These are phyloP conservation scores for Calameuta pallipes DNA, from an alignment of 2,888 invertebrate species.

Conservation along the genomic window DNA sequence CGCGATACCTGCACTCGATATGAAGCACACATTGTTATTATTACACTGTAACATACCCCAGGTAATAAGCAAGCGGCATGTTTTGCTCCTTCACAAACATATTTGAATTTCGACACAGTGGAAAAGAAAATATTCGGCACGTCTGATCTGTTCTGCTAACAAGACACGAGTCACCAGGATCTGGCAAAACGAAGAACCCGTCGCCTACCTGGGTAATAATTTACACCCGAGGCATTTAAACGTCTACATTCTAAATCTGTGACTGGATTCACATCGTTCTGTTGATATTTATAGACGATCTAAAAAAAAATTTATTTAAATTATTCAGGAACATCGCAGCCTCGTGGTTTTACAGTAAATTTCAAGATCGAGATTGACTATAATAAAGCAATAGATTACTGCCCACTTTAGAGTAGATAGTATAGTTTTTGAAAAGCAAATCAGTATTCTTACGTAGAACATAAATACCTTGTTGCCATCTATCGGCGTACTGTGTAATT, in stretches of 20 bases:
- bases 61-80: conserved; percentile 14
- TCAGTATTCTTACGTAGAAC: background rate
- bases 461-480: background rate
- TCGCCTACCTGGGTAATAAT: background rate
- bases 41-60: conserved; percentile 12
- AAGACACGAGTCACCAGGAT: no score
- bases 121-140: background rate
- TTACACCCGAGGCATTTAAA: background rate
- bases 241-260: background rate
- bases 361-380: background rate
- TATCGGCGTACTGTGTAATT: background rate
- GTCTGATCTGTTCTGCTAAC: background rate
- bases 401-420: background rate
- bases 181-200: no score
- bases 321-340: no score
- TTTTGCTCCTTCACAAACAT: conserved; percentile 8
- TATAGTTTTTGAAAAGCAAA: background rate
- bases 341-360: background rate
- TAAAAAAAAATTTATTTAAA: background rate
- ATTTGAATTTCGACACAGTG: background rate
- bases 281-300: background rate
- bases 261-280: background rate
- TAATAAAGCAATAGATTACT: background rate
- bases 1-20: background rate
- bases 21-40: background rate